Conservation (phyloP, 1,140 invertebrate species). For the Plectus sambesii region DNA sequence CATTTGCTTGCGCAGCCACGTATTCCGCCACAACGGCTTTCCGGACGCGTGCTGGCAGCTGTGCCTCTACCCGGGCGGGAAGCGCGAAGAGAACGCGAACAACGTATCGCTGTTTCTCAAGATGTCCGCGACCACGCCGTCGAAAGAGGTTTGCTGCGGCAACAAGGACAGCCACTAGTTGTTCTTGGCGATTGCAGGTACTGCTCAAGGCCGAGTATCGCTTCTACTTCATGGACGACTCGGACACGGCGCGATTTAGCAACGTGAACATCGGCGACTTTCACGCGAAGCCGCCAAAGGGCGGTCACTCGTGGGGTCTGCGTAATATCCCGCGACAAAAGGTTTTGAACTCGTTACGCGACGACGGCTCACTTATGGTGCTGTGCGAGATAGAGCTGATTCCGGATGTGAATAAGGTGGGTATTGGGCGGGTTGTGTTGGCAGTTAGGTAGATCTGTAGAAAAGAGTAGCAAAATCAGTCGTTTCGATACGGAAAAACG, state of each 20-base stretch:
- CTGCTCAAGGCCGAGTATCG: conserved; percentile 39
- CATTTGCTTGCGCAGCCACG: conserved; percentile 37
- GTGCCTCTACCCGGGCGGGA: conserved; percentile 44
- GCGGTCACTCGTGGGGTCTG: conserved; percentile 44
- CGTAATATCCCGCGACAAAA: conserved; percentile 40
- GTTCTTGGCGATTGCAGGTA: conserved; percentile 23
- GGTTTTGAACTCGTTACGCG: conserved; percentile 37
- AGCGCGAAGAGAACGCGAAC: conserved; percentile 41
- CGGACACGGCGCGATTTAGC: conserved; percentile 23
- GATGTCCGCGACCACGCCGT: conserved; percentile 40
- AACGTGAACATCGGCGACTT: conserved; percentile 45
- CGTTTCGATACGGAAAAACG: no score
- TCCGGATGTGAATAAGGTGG: conserved; percentile 35
- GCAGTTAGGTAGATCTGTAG: no score
- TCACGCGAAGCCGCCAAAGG: conserved; percentile 44
- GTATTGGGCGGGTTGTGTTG: no score
- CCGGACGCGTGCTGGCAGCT: conserved; percentile 43
- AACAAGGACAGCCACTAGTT: background rate
- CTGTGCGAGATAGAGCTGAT: conserved; percentile 41
- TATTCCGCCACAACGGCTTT: conserved; percentile 31
- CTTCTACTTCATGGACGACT: conserved; percentile 43
- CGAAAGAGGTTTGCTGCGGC: conserved; percentile 26
- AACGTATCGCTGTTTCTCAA: conserved; percentile 44
- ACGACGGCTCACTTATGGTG: conserved; percentile 37
- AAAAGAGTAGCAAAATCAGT: no score